Evolutionary conservation across 2,113 vertebrate genomes (phyloP).

Genomic region (Mohoua ochrocephala): DNA sequence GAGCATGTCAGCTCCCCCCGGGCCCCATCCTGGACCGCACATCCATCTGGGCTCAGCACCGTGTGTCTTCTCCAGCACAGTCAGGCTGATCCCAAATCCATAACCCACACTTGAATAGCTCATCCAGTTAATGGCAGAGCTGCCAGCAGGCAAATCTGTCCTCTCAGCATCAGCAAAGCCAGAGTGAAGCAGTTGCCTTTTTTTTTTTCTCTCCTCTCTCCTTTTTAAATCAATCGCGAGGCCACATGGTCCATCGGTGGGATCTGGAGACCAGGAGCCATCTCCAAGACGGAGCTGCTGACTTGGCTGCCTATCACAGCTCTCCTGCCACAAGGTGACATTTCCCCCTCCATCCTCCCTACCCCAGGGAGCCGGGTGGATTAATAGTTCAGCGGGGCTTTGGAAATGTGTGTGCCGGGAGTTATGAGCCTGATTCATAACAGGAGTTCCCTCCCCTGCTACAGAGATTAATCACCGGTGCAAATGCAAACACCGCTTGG

Average conservation of each 20-base stretch:
- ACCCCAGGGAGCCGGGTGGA: neutral
- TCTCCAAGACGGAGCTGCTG: neutral
- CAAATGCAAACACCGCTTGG: neutral
- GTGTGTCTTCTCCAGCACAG: slow-evolving; percentile 1
- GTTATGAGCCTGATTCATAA: neutral
- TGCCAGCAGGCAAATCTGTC: slow-evolving; percentile 55
- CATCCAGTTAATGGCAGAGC: slow-evolving; percentile 34
- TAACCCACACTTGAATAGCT: slow-evolving; percentile 40
- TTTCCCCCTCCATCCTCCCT: slow-evolving; percentile 7
- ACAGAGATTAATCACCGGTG: neutral
- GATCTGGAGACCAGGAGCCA: slow-evolving; percentile 20
- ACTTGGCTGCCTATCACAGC: slow-evolving; percentile 3
- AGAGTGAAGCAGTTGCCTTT: slow-evolving; percentile 23
- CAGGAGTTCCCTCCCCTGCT: slow-evolving; percentile 11
- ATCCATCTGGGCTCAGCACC: slow-evolving; percentile 19
- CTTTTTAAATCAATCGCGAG: slow-evolving; percentile 35
- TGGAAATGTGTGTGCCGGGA: neutral
- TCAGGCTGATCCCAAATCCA: slow-evolving; percentile 18
- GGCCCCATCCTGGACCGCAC: neutral
- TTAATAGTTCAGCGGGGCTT: slow-evolving; percentile 16
- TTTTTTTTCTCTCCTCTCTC: neutral
- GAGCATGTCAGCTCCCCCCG: neutral
- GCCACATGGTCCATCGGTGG: neutral
- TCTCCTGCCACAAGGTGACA: slow-evolving; percentile 49
- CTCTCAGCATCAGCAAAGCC: slow-evolving; percentile 49